These are phyloP conservation scores for Puffinus mauretanicus DNA, from an alignment of 2,113 vertebrate species.

Conservation along the genomic window DNA sequence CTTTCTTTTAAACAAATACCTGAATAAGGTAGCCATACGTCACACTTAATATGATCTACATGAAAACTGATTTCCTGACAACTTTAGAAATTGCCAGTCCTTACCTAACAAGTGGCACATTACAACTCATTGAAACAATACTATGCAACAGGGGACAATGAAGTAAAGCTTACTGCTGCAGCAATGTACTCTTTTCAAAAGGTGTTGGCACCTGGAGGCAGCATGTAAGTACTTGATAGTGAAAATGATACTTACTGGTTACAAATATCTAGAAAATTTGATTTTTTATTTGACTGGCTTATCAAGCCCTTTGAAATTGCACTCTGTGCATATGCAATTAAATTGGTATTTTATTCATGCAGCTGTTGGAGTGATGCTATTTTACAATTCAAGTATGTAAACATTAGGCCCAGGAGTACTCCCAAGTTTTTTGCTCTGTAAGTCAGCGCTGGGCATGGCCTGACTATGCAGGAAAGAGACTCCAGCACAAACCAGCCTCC, in stretches of 20 bases:
- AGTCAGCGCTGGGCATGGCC: not conserved
- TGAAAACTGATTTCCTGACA: not conserved
- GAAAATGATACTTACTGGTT: not conserved
- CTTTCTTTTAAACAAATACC: not conserved
- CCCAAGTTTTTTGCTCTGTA: not conserved
- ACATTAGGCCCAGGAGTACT: not conserved
- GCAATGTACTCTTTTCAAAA: not conserved
- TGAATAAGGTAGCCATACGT: not conserved
- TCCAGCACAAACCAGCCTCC: not conserved
- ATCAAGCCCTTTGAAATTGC: not conserved
- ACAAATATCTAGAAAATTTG: not conserved
- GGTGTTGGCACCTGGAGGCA: not conserved
- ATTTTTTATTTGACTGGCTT: not conserved
- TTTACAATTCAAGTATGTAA: not conserved
- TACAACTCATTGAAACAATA: not conserved
- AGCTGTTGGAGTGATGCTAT: not conserved
- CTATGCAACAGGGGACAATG: not conserved
- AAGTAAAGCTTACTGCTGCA: not conserved
- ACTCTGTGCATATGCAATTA: not conserved
- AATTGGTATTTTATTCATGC: not conserved
- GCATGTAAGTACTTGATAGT: not conserved
- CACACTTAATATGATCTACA: not conserved
- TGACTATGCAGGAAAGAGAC: not conserved
- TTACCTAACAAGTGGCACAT: not conserved
- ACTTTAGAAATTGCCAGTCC: not conserved